Conservation (phyloP, 2,797 vertebrate genomes). For the Enteromius anoplus region DNA sequence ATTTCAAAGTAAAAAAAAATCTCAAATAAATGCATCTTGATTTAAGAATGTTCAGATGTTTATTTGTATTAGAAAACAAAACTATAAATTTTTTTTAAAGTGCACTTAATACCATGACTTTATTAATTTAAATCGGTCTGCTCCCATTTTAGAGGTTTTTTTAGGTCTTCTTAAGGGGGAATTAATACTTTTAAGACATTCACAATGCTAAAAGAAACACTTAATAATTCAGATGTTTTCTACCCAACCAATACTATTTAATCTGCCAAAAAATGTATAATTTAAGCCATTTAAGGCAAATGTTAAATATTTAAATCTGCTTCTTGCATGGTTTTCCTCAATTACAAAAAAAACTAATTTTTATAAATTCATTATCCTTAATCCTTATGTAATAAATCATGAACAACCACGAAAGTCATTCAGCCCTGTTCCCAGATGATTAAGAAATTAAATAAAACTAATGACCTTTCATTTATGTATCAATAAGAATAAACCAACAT, state of each 20-base stretch:
- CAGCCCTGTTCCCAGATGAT: background rate
- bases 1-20: background rate
- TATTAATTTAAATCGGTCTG: background rate
- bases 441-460: background rate
- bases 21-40: background rate
- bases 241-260: background rate
- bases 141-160: background rate
- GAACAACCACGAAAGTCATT: background rate
- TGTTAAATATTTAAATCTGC: background rate
- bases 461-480: background rate
- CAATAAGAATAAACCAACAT: background rate
- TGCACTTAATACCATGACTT: no score
- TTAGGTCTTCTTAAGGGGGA: background rate
- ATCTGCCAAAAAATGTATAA: no score
- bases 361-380: background rate
- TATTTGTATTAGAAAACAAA: background rate
- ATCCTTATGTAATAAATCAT: background rate
- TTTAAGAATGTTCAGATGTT: background rate
- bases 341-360: background rate
- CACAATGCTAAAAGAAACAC: background rate
- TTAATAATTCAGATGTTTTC: background rate
- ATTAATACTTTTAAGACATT: background rate
- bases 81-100: background rate
- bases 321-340: background rate
- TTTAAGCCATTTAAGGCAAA: background rate